These are phyloP conservation scores for Aleiodes alternator DNA, from an alignment of 2,888 invertebrate species.

Conservation along the genomic window DNA sequence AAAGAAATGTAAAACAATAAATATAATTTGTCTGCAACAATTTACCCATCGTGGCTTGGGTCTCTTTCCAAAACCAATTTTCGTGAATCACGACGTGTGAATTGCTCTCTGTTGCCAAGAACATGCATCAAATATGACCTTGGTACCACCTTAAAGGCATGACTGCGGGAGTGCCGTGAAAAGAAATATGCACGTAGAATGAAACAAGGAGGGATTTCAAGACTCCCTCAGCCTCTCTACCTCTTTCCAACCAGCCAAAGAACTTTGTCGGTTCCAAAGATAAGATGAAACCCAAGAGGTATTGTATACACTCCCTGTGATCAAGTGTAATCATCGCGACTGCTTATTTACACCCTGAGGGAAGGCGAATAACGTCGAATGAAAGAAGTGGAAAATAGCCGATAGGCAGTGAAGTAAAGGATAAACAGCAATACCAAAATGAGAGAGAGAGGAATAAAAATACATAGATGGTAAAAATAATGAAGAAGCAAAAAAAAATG, in stretches of 20 bases:
- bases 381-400: constrained; percentile 29
- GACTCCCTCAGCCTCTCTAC: constrained; percentile 33
- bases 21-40: constrained; percentile 1
- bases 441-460: constrained; percentile 7
- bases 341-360: constrained; percentile 70
- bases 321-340: constrained; percentile 69
- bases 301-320: constrained; percentile 64
- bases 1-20: background rate
- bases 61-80: constrained; percentile 25
- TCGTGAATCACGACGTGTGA: constrained; percentile 20
- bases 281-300: constrained; percentile 46
- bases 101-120: constrained; percentile 35
- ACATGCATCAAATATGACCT: constrained; percentile 54
- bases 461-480: background rate
- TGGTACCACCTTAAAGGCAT: constrained; percentile 48
- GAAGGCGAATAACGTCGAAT: constrained; percentile 37
- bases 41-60: constrained; percentile 5
- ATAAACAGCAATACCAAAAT: background rate
- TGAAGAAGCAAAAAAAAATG: background rate
- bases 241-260: background rate
- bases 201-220: constrained; percentile 3
- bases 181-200: constrained; percentile 33
- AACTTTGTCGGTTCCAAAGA: constrained; percentile 52
- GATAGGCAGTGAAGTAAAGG: constrained; percentile 7
- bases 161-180: constrained; percentile 18